Percentiles rank a stretch among this genome's conserved stretches.
These are phyloP conservation scores for Ectobius pallidus DNA, from an alignment of 2,888 invertebrate genomes.

Conservation along the genomic window DNA sequence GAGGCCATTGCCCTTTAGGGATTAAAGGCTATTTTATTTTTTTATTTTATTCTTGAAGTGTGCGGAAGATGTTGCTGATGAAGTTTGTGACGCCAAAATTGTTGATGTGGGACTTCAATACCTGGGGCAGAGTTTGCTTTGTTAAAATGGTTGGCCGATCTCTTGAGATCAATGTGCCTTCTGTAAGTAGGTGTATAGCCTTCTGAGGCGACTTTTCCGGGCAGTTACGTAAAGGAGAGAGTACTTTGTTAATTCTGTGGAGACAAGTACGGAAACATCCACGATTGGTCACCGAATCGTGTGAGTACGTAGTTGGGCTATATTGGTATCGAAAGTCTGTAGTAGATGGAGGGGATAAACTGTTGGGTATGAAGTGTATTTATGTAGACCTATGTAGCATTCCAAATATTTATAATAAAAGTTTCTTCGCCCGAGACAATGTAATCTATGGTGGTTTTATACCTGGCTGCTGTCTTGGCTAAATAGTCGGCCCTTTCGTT, in stretches of 20 bases:
- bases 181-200: background rate
- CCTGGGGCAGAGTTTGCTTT: no score
- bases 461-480: no score
- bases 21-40: no score
- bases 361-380: background rate
- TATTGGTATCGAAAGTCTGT: background rate
- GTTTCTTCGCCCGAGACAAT: no score
- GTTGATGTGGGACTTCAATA: no score
- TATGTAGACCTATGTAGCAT: background rate
- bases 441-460: no score
- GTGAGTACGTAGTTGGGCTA: background rate
- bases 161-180: background rate
- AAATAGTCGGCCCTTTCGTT: no score
- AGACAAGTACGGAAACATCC: background rate
- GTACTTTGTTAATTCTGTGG: background rate
- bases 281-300: slow-evolving; percentile 1
- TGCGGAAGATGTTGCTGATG: no score
- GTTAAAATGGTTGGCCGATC: background rate
- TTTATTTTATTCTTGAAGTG: no score
- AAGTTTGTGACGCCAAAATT: no score
- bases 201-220: background rate
- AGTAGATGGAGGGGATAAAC: background rate
- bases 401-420: background rate
- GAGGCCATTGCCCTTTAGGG: no score
- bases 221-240: background rate